Evolutionary conservation across 2,888 invertebrate genomes (phyloP).

Genomic region (Tricholauxania praeusta): DNA sequence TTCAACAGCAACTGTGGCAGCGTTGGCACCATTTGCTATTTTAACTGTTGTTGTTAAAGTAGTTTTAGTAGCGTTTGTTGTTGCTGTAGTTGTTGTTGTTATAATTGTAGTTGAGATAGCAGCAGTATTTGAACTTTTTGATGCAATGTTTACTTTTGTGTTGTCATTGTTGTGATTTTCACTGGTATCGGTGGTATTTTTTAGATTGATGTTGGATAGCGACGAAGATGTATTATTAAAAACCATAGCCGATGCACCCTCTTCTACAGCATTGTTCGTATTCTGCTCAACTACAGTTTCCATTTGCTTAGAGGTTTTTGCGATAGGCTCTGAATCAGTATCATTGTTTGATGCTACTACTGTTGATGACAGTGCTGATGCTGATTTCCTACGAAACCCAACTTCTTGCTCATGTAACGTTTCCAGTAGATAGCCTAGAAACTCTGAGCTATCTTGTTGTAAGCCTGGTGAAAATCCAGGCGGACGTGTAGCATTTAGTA

Average conservation of each 20-base stretch:
- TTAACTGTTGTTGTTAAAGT: constrained; percentile 31
- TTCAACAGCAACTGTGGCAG: constrained; percentile 20
- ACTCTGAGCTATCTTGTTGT: constrained; percentile 92
- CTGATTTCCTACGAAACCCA: constrained; percentile 41
- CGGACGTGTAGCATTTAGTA: constrained; percentile 79
- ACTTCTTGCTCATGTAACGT: constrained; percentile 80
- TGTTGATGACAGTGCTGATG: constrained; percentile 32
- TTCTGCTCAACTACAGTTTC: neutral
- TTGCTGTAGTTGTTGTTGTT: constrained; percentile 48
- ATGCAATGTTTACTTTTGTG: neutral
- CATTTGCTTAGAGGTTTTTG: constrained; percentile 37
- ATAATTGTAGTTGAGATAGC: constrained; percentile 47
- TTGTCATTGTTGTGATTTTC: constrained; percentile 1
- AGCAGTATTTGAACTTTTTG: constrained; percentile 44
- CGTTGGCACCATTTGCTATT: constrained; percentile 11
- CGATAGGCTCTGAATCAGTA: constrained; percentile 35
- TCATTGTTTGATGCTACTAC: constrained; percentile 24
- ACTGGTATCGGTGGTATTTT: constrained; percentile 18
- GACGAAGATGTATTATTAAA: constrained; percentile 7
- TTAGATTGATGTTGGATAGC: neutral
- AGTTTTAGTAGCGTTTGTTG: constrained; percentile 32
- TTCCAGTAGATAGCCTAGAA: constrained; percentile 75
- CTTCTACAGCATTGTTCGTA: neutral
- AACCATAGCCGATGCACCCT: constrained; percentile 29
- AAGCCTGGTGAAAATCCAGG: constrained; percentile 81